Percentiles rank a stretch among this genome's conserved stretches.
phyloP scores from a whole-genome alignment of 1,140 invertebrate genomes.

The Trypoxylus dichotomus region DNA sequence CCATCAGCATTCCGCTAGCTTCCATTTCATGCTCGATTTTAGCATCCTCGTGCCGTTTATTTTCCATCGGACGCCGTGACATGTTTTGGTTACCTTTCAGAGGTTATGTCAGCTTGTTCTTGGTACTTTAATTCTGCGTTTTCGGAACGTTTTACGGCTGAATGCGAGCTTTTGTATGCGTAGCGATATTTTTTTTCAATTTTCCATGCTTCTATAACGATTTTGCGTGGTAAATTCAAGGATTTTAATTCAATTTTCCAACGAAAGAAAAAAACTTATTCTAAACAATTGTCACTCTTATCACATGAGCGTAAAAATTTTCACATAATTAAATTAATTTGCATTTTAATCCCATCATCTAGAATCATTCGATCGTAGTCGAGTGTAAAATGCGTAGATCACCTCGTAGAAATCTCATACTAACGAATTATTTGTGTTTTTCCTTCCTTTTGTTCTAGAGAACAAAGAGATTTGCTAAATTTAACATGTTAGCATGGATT shows the following conservation, averaged over 20 bases:
- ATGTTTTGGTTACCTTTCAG: background rate
- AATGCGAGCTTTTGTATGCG: background rate
- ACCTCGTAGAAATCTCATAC: background rate
- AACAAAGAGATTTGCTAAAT: background rate
- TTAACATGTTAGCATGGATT: background rate
- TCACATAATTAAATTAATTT: background rate
- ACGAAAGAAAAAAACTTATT: background rate
- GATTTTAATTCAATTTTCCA: background rate
- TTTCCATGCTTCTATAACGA: background rate
- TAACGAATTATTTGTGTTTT: background rate
- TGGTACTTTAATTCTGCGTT: background rate
- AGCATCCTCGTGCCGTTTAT: background rate
- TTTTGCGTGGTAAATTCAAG: background rate
- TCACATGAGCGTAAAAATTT: background rate
- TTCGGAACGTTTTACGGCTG: background rate
- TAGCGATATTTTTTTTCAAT: background rate
- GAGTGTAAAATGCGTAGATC: background rate
- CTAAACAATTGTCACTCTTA: too few species aligned
- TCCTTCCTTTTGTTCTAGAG: background rate
- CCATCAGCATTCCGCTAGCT: background rate
- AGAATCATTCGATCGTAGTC: background rate
- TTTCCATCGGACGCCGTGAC: background rate
- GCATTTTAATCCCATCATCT: background rate
- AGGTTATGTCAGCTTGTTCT: background rate
- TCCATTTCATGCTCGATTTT: background rate